Percentiles rank a stretch among this genome's conserved stretches.
These are phyloP conservation scores for Nemapogon koenigi DNA, from an alignment of 2,888 invertebrate species.

Conservation along the genomic window DNA sequence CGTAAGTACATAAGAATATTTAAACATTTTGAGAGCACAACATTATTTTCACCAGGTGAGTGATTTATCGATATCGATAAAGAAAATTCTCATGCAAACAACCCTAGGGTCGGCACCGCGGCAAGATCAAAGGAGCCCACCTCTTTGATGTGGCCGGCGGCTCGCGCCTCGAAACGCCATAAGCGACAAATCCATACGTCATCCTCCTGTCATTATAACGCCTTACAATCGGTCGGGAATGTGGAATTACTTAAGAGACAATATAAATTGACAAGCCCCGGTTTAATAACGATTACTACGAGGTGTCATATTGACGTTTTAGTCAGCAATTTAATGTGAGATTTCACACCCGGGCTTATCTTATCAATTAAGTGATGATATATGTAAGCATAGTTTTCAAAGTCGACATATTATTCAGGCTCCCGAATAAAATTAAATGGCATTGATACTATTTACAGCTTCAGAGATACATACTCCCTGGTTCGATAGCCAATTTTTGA, in stretches of 20 bases:
- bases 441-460: no score
- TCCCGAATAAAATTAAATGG: no score
- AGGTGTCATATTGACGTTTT: not conserved
- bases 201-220: conserved; percentile 64
- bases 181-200: conserved; percentile 66
- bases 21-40: no score
- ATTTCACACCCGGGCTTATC: no score
- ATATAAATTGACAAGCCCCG: conserved; percentile 60
- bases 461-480: no score
- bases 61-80: not conserved
- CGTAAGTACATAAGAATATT: no score
- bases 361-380: no score
- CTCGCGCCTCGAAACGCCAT: conserved; percentile 63
- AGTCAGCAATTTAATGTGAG: not conserved
- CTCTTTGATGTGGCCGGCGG: conserved; percentile 64
- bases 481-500: no score
- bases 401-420: no score
- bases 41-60: no score
- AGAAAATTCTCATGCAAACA: conserved; percentile 17
- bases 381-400: no score
- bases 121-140: conserved; percentile 62
- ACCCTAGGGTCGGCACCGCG: conserved; percentile 48
- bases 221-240: conserved; percentile 59
- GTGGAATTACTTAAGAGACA: conserved; percentile 60
- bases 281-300: not conserved